phyloP scores from a whole-genome alignment of 2,888 invertebrate species.

The Campoplex capitator region DNA sequence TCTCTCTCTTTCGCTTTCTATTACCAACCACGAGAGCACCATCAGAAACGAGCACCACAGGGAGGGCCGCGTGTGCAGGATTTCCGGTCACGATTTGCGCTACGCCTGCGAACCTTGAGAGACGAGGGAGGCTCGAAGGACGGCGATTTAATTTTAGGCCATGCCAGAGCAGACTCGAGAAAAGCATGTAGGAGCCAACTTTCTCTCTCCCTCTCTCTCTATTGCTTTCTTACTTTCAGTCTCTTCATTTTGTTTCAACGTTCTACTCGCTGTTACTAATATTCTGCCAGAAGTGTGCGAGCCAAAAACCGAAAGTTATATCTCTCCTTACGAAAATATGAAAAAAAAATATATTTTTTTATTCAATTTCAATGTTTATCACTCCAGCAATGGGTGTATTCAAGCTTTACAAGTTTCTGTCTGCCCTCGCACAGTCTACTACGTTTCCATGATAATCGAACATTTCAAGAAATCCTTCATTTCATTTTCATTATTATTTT shows the following conservation, averaged over 20 bases:
- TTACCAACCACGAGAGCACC: slow-evolving; percentile 39
- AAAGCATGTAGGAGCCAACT: slow-evolving; percentile 21
- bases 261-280: slow-evolving; percentile 16
- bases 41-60: slow-evolving; percentile 28
- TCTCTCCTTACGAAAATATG: not conserved
- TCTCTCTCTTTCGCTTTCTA: not conserved
- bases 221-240: not conserved
- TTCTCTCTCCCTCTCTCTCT: slow-evolving; percentile 2
- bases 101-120: slow-evolving; percentile 46
- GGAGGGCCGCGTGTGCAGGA: slow-evolving; percentile 64
- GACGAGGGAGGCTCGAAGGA: slow-evolving; percentile 46
- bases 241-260: slow-evolving; percentile 13
- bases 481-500: not conserved
- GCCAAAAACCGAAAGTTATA: slow-evolving; percentile 14
- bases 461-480: not conserved
- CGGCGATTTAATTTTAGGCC: slow-evolving; percentile 68
- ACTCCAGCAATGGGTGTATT: not conserved
- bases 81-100: slow-evolving; percentile 68
- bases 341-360: not conserved
- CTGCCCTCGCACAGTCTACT: not conserved
- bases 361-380: slow-evolving; percentile 19
- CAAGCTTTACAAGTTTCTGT: not conserved
- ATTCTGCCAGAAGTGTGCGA: not conserved
- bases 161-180: slow-evolving; percentile 46
- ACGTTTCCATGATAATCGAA: not conserved